phyloP scores from a whole-genome alignment of 1,140 invertebrate species.

The Archivesica marissinica region DNA sequence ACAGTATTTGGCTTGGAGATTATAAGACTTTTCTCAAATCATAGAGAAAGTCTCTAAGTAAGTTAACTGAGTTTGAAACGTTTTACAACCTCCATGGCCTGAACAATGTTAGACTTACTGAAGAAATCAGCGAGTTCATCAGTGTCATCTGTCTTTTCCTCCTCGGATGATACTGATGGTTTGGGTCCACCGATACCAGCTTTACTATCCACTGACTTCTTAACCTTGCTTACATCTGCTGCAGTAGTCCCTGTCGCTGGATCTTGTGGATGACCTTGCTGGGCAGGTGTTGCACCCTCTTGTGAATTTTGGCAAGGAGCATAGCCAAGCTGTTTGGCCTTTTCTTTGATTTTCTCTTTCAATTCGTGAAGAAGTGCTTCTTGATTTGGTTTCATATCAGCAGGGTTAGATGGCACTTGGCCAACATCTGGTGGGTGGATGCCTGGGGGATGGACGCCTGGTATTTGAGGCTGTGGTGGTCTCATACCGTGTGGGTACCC shows the following conservation, averaged over 20 bases:
- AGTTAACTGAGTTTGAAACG: too few relatives aligned
- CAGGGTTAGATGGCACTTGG: background rate
- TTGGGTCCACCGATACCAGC: constrained; percentile 57
- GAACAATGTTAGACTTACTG: too few relatives aligned
- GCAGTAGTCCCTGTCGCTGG: background rate
- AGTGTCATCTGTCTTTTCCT: constrained; percentile 78
- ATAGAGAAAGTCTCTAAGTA: too few relatives aligned
- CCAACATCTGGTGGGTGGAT: background rate
- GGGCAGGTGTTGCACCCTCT: background rate
- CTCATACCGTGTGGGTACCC: constrained; percentile 42
- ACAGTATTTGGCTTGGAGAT: too few relatives aligned
- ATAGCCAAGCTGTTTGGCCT: constrained; percentile 31
- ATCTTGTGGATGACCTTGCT: background rate
- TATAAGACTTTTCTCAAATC: too few relatives aligned
- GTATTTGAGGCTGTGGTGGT: background rate
- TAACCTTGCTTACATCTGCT: background rate
- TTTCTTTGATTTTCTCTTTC: constrained; percentile 25
- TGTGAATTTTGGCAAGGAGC: background rate
- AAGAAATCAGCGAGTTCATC: constrained; percentile 74
- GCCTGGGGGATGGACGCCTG: background rate
- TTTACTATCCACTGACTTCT: constrained; percentile 4
- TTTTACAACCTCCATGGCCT: too few relatives aligned
- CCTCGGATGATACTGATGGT: constrained; percentile 72
- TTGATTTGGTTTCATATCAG: background rate
- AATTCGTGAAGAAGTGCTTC: background rate